These are phyloP conservation scores for Eulithis prunata DNA, from an alignment of 2,888 invertebrate genomes.

Conservation along the genomic window DNA sequence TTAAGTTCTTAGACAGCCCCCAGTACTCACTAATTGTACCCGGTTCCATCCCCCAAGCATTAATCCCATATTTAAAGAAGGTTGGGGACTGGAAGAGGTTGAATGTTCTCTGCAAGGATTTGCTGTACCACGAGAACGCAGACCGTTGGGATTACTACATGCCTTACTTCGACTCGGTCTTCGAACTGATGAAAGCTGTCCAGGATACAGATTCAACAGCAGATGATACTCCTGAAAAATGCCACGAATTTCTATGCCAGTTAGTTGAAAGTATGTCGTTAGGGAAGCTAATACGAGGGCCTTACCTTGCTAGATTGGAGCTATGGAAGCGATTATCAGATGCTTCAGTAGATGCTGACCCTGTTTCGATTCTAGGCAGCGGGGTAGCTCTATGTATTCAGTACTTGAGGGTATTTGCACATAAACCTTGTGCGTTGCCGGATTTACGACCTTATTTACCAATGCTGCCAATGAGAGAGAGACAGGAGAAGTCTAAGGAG, in stretches of 20 bases:
- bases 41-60: constrained; percentile 87
- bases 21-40: constrained; percentile 88
- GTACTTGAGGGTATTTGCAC: constrained; percentile 93
- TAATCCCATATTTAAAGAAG: constrained; percentile 89
- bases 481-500: constrained; percentile 83
- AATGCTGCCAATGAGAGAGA: constrained; percentile 86
- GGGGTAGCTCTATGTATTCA: constrained; percentile 88
- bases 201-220: constrained; percentile 52
- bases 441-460: constrained; percentile 91
- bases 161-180: constrained; percentile 89
- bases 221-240: constrained; percentile 76
- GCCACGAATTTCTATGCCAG: constrained; percentile 75
- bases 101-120: constrained; percentile 88
- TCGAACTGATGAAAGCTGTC: constrained; percentile 82
- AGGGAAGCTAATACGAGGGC: constrained; percentile 87
- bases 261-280: constrained; percentile 78
- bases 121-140: constrained; percentile 87
- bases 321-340: constrained; percentile 85
- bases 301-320: constrained; percentile 93
- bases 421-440: constrained; percentile 93
- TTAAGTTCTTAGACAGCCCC: constrained; percentile 91
- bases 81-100: constrained; percentile 90
- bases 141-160: constrained; percentile 90
- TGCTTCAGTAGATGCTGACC: constrained; percentile 74
- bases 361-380: constrained; percentile 84